A percentile compares a stretch with the other conserved stretches of the same genome.
These are phyloP conservation scores for Trypoxylon attenuatum DNA, from an alignment of 2,888 invertebrate species.

Conservation along the genomic window DNA sequence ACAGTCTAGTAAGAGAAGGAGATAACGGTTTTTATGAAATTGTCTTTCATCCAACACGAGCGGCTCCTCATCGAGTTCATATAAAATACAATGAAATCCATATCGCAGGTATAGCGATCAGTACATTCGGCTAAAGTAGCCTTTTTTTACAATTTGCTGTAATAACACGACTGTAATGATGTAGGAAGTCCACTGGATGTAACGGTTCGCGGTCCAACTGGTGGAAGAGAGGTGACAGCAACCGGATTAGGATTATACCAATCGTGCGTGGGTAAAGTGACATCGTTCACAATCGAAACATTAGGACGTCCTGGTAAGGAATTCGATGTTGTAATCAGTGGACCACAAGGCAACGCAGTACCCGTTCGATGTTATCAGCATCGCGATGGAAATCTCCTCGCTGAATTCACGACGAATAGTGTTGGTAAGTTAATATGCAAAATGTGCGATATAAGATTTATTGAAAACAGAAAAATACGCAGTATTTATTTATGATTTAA, in stretches of 20 bases:
- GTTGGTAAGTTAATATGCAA: constrained; percentile 76
- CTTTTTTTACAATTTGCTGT: no score
- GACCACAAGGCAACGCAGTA: constrained; percentile 86
- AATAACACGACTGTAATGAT: no score
- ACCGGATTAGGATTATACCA: constrained; percentile 91
- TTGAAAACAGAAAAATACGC: background rate
- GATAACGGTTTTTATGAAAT: constrained; percentile 87
- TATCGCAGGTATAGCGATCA: constrained; percentile 74
- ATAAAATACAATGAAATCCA: constrained; percentile 92
- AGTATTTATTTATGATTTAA: background rate
- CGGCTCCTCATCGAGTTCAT: constrained; percentile 90
- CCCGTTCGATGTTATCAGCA: constrained; percentile 97
- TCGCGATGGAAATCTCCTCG: constrained; percentile 94
- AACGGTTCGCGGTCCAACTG: constrained; percentile 79
- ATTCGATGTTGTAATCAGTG: constrained; percentile 93
- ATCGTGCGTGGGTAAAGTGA: constrained; percentile 86
- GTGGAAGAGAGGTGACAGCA: constrained; percentile 85
- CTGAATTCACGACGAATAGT: constrained; percentile 92
- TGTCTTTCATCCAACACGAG: constrained; percentile 90
- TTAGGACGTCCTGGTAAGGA: constrained; percentile 89
- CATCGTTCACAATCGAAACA: constrained; percentile 92
- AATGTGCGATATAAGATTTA: background rate
- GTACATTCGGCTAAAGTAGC: no score
- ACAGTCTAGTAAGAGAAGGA: constrained; percentile 86
- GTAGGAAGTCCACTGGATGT: constrained; percentile 78